Percentiles rank a stretch among this genome's conserved stretches.
phyloP scores from a whole-genome alignment of 35 echinoderm and acorn worm genomes.

The Acanthaster planci region DNA sequence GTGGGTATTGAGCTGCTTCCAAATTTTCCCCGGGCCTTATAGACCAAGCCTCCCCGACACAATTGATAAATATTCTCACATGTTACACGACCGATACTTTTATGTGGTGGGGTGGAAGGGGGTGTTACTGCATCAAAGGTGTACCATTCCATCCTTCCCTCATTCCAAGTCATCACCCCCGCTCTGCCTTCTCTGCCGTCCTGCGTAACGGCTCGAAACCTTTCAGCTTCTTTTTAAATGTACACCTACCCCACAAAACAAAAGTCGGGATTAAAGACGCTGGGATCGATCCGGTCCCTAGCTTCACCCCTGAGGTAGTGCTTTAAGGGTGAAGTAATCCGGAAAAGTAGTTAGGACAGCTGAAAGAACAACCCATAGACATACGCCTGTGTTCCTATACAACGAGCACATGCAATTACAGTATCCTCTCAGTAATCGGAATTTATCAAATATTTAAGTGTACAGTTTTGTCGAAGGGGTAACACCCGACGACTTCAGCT shows the following conservation, averaged over 20 bases:
- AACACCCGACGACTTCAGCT: no score
- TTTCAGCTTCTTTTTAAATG: no score
- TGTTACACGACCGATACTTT: slow-evolving; percentile 26
- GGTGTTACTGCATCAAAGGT: no score
- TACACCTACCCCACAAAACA: slow-evolving; percentile 7
- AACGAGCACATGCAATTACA: no score
- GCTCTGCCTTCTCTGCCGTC: no score
- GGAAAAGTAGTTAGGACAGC: slow-evolving; percentile 19
- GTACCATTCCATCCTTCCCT: no score
- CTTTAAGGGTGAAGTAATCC: slow-evolving; percentile 5
- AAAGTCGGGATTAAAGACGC: slow-evolving; percentile 1
- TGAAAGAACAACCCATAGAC: slow-evolving; percentile 22
- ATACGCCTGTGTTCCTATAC: background rate
- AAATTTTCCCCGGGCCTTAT: background rate
- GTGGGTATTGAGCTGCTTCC: background rate
- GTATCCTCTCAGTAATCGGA: no score
- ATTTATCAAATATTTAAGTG: no score
- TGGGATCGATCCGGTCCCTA: background rate
- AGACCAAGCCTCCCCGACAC: background rate
- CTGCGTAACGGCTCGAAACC: no score
- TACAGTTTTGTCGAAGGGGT: no score
- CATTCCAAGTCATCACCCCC: no score
- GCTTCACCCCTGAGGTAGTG: background rate
- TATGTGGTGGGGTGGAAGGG: background rate
- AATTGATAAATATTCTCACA: slow-evolving; percentile 13